A percentile compares a stretch with the other conserved stretches of the same genome.
Evolutionary conservation across 64 coral and sea anemone genomes (phyloP).

Genomic region (Montipora cactus): DNA sequence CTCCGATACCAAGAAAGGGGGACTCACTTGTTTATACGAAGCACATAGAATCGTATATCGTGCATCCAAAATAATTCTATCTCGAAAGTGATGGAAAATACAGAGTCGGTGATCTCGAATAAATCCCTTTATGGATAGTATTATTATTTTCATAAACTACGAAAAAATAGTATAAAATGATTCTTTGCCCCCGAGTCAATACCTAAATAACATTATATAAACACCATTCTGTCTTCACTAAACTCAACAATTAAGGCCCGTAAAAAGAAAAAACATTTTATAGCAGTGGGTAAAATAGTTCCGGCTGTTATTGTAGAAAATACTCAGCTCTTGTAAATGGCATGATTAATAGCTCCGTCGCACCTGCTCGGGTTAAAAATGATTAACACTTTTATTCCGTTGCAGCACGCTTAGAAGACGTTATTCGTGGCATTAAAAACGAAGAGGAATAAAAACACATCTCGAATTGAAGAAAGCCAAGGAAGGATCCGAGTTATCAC

Average conservation of each 20-base stretch:
- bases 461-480: too few relatives aligned
- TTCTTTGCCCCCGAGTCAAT: background rate
- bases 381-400: slow-evolving; percentile 8
- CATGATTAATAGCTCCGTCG: background rate
- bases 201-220: background rate
- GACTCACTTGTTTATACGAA: too few relatives aligned
- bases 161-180: background rate
- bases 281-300: background rate
- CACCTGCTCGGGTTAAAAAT: background rate
- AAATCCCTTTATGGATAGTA: background rate
- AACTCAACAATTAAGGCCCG: background rate
- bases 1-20: too few relatives aligned
- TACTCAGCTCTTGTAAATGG: background rate
- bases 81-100: background rate
- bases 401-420: background rate
- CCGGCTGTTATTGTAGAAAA: background rate
- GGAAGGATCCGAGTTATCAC: too few relatives aligned
- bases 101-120: background rate
- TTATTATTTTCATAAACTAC: background rate
- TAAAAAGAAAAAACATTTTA: slow-evolving; percentile 1
- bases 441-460: too few relatives aligned
- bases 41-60: too few relatives aligned
- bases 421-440: too few relatives aligned
- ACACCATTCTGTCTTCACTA: background rate
- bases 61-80: too few relatives aligned